phyloP scores from a whole-genome alignment of 2,797 vertebrate genomes.

The Arctocebus calabarensis region DNA sequence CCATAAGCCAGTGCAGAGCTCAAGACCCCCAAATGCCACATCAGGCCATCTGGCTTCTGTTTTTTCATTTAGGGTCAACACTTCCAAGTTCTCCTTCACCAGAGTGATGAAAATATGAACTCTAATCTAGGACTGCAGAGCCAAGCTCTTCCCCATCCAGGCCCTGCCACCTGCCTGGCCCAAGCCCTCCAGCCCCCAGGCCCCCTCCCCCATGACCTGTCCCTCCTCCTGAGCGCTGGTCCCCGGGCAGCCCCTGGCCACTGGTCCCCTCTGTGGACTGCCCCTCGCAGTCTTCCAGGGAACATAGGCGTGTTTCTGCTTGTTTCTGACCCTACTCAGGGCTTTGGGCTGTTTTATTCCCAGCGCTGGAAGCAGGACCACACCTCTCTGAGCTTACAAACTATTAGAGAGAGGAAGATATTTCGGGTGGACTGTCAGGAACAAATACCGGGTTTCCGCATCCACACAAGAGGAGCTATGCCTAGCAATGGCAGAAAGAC shows the following conservation, averaged over 20 bases:
- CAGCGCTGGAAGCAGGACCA: neutral
- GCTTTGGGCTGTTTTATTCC: neutral
- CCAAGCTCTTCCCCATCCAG: neutral
- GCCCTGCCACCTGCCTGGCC: neutral
- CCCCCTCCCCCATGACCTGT: rapidly evolving
- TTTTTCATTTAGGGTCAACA: neutral
- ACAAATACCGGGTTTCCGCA: neutral
- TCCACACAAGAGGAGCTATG: neutral
- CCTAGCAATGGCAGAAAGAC: neutral
- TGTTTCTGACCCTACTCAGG: rapidly evolving
- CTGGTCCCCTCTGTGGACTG: too few species aligned
- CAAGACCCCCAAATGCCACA: rapidly evolving
- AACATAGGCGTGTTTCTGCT: neutral
- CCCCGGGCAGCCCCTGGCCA: neutral
- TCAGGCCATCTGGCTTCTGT: neutral
- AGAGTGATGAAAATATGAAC: neutral
- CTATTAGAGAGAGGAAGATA: neutral
- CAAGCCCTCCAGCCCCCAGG: neutral
- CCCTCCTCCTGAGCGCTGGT: neutral
- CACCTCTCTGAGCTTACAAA: neutral
- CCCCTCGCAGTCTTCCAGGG: too few species aligned
- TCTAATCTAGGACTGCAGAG: neutral
- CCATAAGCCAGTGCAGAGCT: rapidly evolving
- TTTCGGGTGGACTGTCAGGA: neutral
- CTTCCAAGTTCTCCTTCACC: neutral